Percentiles rank a stretch among this genome's conserved stretches.
Evolutionary conservation across 2,888 invertebrate species (phyloP).

Genomic region (Eupithecia centaureata): DNA sequence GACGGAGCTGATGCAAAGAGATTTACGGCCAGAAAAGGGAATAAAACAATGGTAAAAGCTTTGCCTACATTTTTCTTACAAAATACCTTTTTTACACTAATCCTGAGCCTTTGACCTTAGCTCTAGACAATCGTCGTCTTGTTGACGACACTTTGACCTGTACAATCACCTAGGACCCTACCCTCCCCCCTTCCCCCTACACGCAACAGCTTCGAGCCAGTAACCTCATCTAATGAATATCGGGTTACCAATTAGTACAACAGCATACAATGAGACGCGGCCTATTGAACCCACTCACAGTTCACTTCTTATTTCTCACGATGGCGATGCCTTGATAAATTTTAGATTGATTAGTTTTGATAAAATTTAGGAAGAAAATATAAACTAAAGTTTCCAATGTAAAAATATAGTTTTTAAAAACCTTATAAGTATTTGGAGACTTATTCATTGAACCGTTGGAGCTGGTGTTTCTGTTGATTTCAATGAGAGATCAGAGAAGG

Average conservation of each 20-base stretch:
- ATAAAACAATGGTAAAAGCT: not conserved
- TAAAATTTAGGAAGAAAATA: not conserved
- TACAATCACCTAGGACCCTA: not conserved
- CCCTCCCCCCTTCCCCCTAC: too few species aligned
- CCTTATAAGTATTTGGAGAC: too few species aligned
- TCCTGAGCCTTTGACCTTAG: not conserved
- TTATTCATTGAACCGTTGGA: too few species aligned
- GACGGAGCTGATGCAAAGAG: not conserved
- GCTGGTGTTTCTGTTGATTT: not conserved
- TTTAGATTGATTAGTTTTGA: slow-evolving; percentile 7
- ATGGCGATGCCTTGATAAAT: slow-evolving; percentile 16
- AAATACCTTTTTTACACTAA: not conserved
- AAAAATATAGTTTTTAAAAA: too few species aligned
- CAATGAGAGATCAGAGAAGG: not conserved
- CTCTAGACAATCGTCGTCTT: not conserved
- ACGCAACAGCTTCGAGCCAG: slow-evolving; percentile 25
- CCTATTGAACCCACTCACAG: slow-evolving; percentile 53
- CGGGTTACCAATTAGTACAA: slow-evolving; percentile 59
- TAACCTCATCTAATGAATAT: slow-evolving; percentile 47
- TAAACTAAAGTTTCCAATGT: too few species aligned
- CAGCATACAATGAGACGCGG: slow-evolving; percentile 56
- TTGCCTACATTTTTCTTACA: not conserved
- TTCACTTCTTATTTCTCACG: slow-evolving; percentile 58
- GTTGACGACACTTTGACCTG: not conserved
- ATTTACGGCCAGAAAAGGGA: not conserved